Evolutionary conservation across 2,113 vertebrate species (phyloP).

Genomic region (Hymenochirus boettgeri): DNA sequence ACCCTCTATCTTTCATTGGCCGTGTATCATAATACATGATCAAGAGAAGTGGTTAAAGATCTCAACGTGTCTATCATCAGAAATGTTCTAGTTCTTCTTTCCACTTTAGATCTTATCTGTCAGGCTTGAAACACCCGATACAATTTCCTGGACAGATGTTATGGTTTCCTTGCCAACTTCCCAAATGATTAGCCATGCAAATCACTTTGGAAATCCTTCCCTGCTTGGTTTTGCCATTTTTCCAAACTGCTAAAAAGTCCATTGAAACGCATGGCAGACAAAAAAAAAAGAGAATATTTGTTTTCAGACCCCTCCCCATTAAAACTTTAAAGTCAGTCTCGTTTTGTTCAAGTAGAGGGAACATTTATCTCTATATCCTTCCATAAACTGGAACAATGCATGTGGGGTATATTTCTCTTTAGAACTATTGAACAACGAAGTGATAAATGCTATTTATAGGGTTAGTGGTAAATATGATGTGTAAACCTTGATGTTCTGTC

Average conservation of each 20-base stretch:
- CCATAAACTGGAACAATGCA: no score
- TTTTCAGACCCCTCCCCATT: background rate
- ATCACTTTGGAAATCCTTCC: constrained; percentile 35
- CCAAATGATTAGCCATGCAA: constrained; percentile 42
- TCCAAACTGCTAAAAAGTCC: constrained; percentile 25
- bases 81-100: constrained; percentile 33
- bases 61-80: constrained; percentile 36
- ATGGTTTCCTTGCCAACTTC: constrained; percentile 38
- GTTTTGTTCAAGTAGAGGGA: no score
- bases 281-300: constrained; percentile 2
- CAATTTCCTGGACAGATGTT: constrained; percentile 35
- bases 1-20: constrained; percentile 33
- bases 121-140: constrained; percentile 33
- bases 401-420: no score
- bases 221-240: constrained; percentile 24
- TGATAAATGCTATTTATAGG: no score
- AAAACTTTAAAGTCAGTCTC: no score
- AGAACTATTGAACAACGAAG: no score
- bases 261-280: constrained; percentile 8
- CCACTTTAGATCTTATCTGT: constrained; percentile 42
- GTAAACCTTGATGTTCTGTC: no score
- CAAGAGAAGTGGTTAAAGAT: constrained; percentile 36
- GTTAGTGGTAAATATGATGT: no score
- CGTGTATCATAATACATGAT: constrained; percentile 39
- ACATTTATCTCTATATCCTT: no score